These are phyloP conservation scores for Brachyopa scutellaris DNA, from an alignment of 2,888 invertebrate genomes.

Conservation along the genomic window DNA sequence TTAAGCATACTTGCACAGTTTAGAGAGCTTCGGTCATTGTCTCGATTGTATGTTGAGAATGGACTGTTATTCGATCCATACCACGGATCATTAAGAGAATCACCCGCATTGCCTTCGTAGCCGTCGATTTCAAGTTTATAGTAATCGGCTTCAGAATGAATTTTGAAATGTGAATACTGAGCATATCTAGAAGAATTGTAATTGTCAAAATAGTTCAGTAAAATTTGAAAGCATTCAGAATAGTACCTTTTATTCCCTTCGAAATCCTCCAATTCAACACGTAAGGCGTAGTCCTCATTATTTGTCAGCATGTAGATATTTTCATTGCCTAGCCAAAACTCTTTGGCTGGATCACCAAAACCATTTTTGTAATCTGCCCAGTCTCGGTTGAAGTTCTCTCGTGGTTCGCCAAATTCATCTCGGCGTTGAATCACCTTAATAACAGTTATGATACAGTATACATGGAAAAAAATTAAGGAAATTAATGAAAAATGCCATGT, in stretches of 20 bases:
- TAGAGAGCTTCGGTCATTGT: constrained; percentile 94
- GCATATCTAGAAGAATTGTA: constrained; percentile 88
- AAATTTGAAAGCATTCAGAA: too few species aligned
- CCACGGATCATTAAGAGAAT: constrained; percentile 96
- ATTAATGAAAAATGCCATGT: constrained; percentile 41
- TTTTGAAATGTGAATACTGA: constrained; percentile 95
- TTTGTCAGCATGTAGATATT: constrained; percentile 96
- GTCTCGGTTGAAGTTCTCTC: constrained; percentile 95
- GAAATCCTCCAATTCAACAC: constrained; percentile 95
- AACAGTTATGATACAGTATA: constrained; percentile 35
- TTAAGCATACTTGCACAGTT: constrained; percentile 97
- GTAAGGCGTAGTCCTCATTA: constrained; percentile 93
- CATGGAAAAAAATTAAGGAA: constrained; percentile 9
- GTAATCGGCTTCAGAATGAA: constrained; percentile 95
- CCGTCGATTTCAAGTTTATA: constrained; percentile 96
- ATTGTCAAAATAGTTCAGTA: too few species aligned
- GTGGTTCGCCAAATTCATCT: constrained; percentile 92
- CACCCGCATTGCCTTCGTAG: constrained; percentile 95
- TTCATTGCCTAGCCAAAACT: constrained; percentile 96
- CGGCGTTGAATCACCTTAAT: constrained; percentile 93
- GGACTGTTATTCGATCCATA: constrained; percentile 96
- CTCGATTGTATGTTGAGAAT: constrained; percentile 95
- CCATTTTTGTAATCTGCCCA: constrained; percentile 97
- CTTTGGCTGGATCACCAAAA: constrained; percentile 93
- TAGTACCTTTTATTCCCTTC: constrained; percentile 93